Evolutionary conservation across 2,797 vertebrate genomes (phyloP).

Genomic region (Epinephelus awoara): DNA sequence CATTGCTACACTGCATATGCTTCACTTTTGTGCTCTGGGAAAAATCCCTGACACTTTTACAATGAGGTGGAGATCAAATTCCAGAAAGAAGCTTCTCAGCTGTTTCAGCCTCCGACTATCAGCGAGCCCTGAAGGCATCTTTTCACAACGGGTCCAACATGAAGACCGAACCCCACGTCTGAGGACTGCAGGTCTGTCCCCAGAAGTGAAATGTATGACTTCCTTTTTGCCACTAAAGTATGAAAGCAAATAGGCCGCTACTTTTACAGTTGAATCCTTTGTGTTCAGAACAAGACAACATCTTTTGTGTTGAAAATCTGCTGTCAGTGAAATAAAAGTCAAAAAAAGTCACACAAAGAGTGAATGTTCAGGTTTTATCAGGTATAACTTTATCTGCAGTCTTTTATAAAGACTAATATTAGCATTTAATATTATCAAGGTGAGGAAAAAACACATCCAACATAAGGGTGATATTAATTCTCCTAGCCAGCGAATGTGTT

Average conservation of each 20-base stretch:
- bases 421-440: background rate
- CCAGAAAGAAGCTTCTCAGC: conserved; percentile 47
- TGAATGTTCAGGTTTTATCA: background rate
- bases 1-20: background rate
- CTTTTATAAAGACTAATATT: background rate
- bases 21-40: conserved; percentile 28
- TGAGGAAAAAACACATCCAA: too few relatives aligned
- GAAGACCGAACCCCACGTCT: background rate
- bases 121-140: conserved; percentile 23
- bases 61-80: conserved; percentile 36
- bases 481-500: too few relatives aligned
- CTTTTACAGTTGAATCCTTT: conserved; percentile 6
- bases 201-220: background rate
- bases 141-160: conserved; percentile 1
- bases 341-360: background rate
- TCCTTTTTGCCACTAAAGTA: conserved; percentile 11
- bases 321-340: background rate
- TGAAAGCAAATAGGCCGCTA: background rate
- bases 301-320: conserved; percentile 9
- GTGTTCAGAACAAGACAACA: background rate
- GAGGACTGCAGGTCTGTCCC: conserved; percentile 3
- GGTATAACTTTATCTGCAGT: background rate
- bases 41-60: conserved; percentile 30
- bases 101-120: conserved; percentile 35
- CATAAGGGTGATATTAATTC: too few relatives aligned